A percentile compares a stretch with the other conserved stretches of the same genome.
Conservation (phyloP, 2,888 invertebrate genomes). For the Drepana falcataria region DNA sequence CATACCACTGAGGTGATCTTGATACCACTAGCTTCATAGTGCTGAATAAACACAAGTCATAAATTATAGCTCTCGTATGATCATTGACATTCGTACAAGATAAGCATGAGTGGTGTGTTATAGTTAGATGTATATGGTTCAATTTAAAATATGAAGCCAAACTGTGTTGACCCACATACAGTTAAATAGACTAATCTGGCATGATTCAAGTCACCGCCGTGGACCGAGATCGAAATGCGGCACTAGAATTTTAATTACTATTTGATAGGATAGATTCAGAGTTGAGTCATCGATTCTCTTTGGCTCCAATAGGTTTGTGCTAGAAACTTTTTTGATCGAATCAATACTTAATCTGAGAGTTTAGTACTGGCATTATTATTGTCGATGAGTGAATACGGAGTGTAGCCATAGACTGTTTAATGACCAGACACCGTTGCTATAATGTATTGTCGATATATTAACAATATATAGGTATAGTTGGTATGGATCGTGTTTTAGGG, state of each 20-base stretch:
- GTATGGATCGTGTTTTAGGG: too few relatives aligned
- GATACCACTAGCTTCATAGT: too few relatives aligned
- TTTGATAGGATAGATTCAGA: conserved; percentile 29
- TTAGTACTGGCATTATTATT: neutral
- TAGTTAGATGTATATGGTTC: conserved; percentile 3
- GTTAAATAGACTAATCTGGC: conserved; percentile 40
- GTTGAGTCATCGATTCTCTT: conserved; percentile 8
- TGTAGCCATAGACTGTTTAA: too few relatives aligned
- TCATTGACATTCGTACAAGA: too few relatives aligned
- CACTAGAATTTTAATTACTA: conserved; percentile 56
- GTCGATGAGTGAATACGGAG: too few relatives aligned
- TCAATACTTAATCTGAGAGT: neutral
- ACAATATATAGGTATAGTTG: too few relatives aligned
- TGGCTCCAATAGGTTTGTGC: conserved; percentile 11
- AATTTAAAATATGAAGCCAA: conserved; percentile 42
- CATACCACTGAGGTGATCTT: too few relatives aligned
- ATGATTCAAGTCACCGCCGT: conserved; percentile 40
- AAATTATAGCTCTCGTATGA: too few relatives aligned
- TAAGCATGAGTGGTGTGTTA: too few relatives aligned
- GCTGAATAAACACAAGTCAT: too few relatives aligned
- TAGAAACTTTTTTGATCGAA: neutral
- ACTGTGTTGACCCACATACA: conserved; percentile 53
- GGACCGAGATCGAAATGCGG: conserved; percentile 43
- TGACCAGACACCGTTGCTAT: too few relatives aligned
- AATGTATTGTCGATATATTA: too few relatives aligned